Conservation (phyloP, 2,888 invertebrate genomes). For the Allophyes oxyacanthae region DNA sequence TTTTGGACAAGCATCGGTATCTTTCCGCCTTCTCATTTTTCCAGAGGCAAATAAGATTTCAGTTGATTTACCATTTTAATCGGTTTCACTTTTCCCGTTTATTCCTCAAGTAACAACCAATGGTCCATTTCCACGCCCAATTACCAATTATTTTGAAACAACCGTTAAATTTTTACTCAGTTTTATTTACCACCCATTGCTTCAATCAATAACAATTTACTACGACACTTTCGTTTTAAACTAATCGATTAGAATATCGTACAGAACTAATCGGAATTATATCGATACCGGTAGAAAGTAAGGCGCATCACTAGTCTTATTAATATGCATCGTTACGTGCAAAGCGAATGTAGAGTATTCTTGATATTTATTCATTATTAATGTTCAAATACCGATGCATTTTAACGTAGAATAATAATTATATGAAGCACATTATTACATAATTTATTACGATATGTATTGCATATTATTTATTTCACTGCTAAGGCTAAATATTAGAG, state of each 20-base stretch:
- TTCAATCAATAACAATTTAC: conserved; percentile 36
- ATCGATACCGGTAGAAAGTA: conserved; percentile 50
- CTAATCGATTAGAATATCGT: conserved; percentile 37
- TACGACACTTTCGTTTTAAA: conserved; percentile 46
- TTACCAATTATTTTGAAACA: conserved; percentile 28
- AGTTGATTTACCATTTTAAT: neutral
- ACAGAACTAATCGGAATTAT: conserved; percentile 30
- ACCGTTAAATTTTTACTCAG: conserved; percentile 34
- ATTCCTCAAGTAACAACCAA: conserved; percentile 26
- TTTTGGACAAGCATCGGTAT: too few species aligned
- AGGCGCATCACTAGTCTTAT: conserved; percentile 50
- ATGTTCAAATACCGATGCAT: conserved; percentile 38
- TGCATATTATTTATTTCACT: neutral
- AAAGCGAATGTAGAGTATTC: conserved; percentile 45
- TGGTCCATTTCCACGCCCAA: conserved; percentile 31
- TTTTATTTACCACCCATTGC: conserved; percentile 40
- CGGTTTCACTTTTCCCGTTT: conserved; percentile 32
- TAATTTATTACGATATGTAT: neutral
- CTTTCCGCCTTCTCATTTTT: too few species aligned
- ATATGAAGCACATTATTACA: conserved; percentile 8
- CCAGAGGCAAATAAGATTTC: too few species aligned
- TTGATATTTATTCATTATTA: conserved; percentile 54
- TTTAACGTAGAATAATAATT: conserved; percentile 10
- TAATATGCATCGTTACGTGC: conserved; percentile 37
- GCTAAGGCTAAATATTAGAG: too few species aligned